A percentile compares a stretch with the other conserved stretches of the same genome.
phyloP scores from a whole-genome alignment of 2,888 invertebrate species.

The Epirrhoe alternata region DNA sequence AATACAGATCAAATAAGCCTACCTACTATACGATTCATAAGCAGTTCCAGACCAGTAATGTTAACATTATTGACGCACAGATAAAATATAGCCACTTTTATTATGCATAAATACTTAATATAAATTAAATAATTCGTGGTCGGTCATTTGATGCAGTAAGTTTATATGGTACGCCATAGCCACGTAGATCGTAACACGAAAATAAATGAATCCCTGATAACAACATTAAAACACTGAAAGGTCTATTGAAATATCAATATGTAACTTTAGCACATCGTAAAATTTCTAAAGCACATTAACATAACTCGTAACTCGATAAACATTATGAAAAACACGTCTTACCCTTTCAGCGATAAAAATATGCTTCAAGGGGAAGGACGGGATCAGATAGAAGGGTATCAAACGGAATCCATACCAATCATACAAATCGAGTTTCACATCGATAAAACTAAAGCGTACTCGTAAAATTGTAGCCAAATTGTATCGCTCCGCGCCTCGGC shows the following conservation, averaged over 20 bases:
- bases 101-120: neutral
- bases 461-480: slow-evolving; percentile 74
- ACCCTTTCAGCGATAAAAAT: slow-evolving; percentile 46
- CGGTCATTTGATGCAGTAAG: slow-evolving; percentile 15
- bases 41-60: neutral
- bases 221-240: slow-evolving; percentile 28
- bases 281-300: slow-evolving; percentile 32
- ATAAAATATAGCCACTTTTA: slow-evolving; percentile 1
- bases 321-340: slow-evolving; percentile 37
- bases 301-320: slow-evolving; percentile 32
- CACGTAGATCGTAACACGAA: slow-evolving; percentile 25
- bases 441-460: slow-evolving; percentile 74
- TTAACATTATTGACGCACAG: neutral
- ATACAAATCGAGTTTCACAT: slow-evolving; percentile 73
- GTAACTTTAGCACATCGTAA: slow-evolving; percentile 37
- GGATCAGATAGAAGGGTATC: slow-evolving; percentile 33
- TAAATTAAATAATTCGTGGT: slow-evolving; percentile 16
- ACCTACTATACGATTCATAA: neutral
- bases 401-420: slow-evolving; percentile 68
- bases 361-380: slow-evolving; percentile 31
- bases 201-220: slow-evolving; percentile 21
- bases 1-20: neutral
- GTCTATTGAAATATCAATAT: slow-evolving; percentile 36
- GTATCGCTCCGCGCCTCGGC: slow-evolving; percentile 66
- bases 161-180: slow-evolving; percentile 14